Conservation (phyloP, 2,113 vertebrate genomes). For the Channa argus region DNA sequence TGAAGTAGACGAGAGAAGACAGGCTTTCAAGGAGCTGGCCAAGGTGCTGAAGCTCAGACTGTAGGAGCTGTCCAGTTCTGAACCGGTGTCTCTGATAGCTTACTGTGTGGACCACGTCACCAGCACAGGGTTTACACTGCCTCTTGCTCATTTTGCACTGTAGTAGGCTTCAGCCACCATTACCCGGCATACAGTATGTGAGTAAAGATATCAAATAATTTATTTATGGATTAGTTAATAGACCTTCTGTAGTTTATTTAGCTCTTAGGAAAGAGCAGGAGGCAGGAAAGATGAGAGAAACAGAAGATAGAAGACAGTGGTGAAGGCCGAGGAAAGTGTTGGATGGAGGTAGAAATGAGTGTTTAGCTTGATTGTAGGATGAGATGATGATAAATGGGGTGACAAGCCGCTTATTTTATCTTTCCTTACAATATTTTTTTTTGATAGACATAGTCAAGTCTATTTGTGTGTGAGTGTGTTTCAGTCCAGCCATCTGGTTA, state of each 20-base stretch:
- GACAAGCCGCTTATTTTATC: conserved; percentile 28
- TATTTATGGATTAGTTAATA: not conserved
- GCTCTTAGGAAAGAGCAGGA: conserved; percentile 5
- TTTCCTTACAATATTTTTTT: conserved; percentile 10
- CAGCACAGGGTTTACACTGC: too few species aligned
- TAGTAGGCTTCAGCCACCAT: not conserved
- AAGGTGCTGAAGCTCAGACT: conserved; percentile 54
- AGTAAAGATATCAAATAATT: not conserved
- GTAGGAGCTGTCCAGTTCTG: conserved; percentile 27
- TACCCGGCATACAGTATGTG: not conserved
- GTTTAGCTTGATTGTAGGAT: conserved; percentile 11
- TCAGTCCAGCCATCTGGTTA: conserved; percentile 89
- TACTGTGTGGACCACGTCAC: too few species aligned
- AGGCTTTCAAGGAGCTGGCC: conserved; percentile 28
- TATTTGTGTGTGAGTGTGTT: conserved; percentile 17
- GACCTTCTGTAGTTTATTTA: not conserved
- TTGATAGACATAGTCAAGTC: conserved; percentile 33
- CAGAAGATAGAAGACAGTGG: too few species aligned
- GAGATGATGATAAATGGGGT: conserved; percentile 32
- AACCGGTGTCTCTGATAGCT: not conserved
- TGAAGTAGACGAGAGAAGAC: not conserved
- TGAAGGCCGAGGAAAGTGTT: not conserved
- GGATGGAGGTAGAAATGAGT: conserved; percentile 10
- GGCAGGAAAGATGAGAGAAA: not conserved
- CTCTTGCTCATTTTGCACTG: too few species aligned